Evolutionary conservation across 2,113 vertebrate species (phyloP), one percentile per base, ranked within the genome.

Genomic region (Nothoprocta pentlandii): DNA sequence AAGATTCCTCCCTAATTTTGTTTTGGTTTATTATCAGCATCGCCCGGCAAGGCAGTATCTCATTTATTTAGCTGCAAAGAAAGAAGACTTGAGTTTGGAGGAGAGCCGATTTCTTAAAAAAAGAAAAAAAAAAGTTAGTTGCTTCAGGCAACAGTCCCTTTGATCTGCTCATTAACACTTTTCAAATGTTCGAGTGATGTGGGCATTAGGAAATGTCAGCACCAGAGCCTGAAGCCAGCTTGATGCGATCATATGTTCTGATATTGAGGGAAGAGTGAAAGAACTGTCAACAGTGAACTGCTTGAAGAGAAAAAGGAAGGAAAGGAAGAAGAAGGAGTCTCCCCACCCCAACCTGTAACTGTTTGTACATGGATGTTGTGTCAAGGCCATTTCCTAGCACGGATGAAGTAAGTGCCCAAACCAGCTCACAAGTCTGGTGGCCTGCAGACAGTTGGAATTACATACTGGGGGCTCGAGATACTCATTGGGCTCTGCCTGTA

Each of bases 101-200:
- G 68, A 93, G 54, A 97, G 97, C 92, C 89, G 81, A 97, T 96
- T 95, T 95, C 81, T 95, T n/a, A 34, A 73, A 68, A 54, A 64
- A 87, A 91, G 92, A 78, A 94, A 88, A 56, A 34, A 58, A 41
- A 90, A 76, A 96, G 78, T 81, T 94, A 96, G 91, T 97, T 96
- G 97, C 97, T 98, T 96, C 92, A 97, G 97, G 97, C 97, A 98
- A 96, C 97, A 95, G 96, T 96, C 96, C 97, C 87, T 97, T 97
- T 97, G 97, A 97, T 98, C 97, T 91, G 95, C 97, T 98, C 97
- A 97, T 98, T 98, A 98, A 97, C 98, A 98, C 97, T 96, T 98
- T 71, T 97, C 97, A 96, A 96, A 96, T 53, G 62, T 93, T 97
- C 89, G 25, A 92, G 76, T 87, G 97, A 97, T 97, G 96, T 97